Percentiles rank a stretch among this genome's conserved stretches.
phyloP scores from a whole-genome alignment of 2,888 invertebrate species.

The Epicampocera succincta region DNA sequence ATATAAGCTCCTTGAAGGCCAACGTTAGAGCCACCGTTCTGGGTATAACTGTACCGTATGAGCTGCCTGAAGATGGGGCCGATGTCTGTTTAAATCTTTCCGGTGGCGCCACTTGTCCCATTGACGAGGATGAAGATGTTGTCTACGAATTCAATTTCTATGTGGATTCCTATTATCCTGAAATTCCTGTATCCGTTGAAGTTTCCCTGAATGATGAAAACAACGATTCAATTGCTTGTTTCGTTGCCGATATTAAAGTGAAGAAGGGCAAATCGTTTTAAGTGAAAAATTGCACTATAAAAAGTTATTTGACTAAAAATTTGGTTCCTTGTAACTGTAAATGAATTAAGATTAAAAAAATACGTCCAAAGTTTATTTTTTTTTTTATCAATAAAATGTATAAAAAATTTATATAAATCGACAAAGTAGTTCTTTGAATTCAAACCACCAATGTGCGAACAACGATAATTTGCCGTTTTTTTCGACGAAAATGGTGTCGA shows the following conservation, averaged over 20 bases:
- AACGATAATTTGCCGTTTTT: too few species aligned
- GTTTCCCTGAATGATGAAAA: constrained; percentile 75
- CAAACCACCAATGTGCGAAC: too few species aligned
- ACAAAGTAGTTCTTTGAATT: too few species aligned
- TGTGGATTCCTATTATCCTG: constrained; percentile 76
- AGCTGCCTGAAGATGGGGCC: constrained; percentile 77
- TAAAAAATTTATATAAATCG: too few species aligned
- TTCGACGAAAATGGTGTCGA: too few species aligned
- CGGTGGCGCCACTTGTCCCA: constrained; percentile 78
- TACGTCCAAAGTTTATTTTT: too few species aligned
- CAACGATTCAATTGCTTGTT: constrained; percentile 74
- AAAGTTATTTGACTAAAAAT: neutral
- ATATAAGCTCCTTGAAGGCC: constrained; percentile 33
- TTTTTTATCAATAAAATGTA: too few species aligned
- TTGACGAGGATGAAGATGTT: constrained; percentile 78
- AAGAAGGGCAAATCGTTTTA: constrained; percentile 71
- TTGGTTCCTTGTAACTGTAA: too few species aligned
- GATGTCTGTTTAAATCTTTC: constrained; percentile 78
- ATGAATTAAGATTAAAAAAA: too few species aligned
- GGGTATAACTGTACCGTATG: constrained; percentile 78
- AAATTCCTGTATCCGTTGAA: constrained; percentile 78
- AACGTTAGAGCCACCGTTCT: constrained; percentile 78
- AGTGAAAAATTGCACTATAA: neutral
- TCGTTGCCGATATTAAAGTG: constrained; percentile 76
- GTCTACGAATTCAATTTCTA: constrained; percentile 78